Evolutionary conservation across 2,797 vertebrate genomes (phyloP), one percentile per base, ranked within the genome.

Genomic region (Crypturellus tataupa): DNA sequence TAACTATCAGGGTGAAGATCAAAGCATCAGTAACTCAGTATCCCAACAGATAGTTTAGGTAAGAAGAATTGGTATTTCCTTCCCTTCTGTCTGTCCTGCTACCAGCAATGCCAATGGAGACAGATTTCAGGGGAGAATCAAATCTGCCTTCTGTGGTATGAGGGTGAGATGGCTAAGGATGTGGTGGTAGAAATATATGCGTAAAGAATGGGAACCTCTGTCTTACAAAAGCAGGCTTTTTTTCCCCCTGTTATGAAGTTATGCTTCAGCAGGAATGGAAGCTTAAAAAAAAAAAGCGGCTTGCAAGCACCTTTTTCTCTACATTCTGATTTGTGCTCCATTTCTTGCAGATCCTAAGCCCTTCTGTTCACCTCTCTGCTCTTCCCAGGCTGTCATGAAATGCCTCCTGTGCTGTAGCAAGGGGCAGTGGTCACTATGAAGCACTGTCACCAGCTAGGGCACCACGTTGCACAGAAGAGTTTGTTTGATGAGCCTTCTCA

Each of bases 401-500:
- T n/a, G 35, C 27, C 58, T 39, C 16, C 49, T 4, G 0, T 18
- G 39, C 19, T 8, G 33, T 10, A 16, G n/a, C 35, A 35, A 2
- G 29, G 19, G 79, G 51, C 27, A 31, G 7, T 9, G 31, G 23
- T 72, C 39, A 3, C 46, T 72, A 78, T 0, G 3, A 29, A 62
- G 40, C 49, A 17, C 31, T 58, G 15, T 40, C 23, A 42, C 12
- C 18, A 76, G 23, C 35, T 49, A 20, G 15, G 27, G 44, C 63
- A 75, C 90, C 2, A 1, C 33, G 2, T 17, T 82, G 20, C 46
- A 16, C 15, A 11, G 75, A 39, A 58, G 3, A 25, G 25, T 65
- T 39, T 27, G 60, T 62, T 94, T 89, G 37, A 39, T 53, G 69
- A 70, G 60, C 82, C 87, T 83, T 81, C 53, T 81, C 18, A 5